Conservation (phyloP, 2,113 vertebrate genomes). For the Nasalis larvatus region DNA sequence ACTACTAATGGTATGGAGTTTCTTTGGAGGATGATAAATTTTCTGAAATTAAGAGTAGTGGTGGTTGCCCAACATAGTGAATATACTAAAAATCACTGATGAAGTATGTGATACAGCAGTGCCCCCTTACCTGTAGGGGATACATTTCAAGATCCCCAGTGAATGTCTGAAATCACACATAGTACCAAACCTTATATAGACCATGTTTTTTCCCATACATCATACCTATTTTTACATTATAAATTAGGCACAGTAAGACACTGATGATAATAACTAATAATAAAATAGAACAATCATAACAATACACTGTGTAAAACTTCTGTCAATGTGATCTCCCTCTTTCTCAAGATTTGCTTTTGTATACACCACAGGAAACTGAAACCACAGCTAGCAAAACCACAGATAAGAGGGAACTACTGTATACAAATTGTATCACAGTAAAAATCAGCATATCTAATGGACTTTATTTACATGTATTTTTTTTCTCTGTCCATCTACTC, state of each 20-base stretch:
- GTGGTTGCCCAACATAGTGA: background rate
- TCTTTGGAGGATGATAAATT: background rate
- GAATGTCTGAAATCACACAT: background rate
- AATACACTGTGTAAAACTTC: background rate
- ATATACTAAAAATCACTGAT: background rate
- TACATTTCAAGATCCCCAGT: background rate
- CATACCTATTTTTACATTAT: background rate
- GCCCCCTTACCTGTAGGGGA: background rate
- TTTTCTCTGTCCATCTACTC: background rate
- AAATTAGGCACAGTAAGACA: background rate
- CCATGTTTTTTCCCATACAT: background rate
- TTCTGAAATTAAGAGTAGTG: background rate
- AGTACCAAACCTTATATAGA: background rate
- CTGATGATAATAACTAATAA: background rate
- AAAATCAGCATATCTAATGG: background rate
- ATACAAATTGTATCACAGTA: background rate
- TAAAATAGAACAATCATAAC: background rate
- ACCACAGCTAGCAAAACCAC: background rate
- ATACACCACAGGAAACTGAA: background rate
- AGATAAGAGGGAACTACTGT: background rate
- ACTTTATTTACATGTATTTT: background rate
- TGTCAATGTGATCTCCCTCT: background rate
- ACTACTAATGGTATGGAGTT: too few relatives aligned
- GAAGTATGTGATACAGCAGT: background rate
- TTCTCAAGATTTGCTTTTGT: background rate